Conservation (phyloP, 2,888 invertebrate genomes). For the Dioctria rufipes region DNA sequence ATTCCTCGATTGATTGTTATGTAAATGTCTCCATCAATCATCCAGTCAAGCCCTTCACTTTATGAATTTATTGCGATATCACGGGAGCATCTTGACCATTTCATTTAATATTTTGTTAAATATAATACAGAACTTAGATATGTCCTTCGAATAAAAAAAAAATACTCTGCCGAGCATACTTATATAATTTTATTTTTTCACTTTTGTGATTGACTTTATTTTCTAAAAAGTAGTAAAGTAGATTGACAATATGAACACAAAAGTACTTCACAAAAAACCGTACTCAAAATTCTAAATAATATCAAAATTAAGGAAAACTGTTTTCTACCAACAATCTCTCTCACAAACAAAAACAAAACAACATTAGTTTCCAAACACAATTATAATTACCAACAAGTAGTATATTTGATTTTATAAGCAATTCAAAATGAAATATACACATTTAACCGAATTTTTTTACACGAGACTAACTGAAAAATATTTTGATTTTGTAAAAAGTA, state of each 20-base stretch:
- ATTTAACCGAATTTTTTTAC: slow-evolving; percentile 26
- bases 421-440: slow-evolving; percentile 21
- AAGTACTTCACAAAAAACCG: background rate
- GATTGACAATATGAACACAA: background rate
- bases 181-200: too few species aligned
- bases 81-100: too few species aligned
- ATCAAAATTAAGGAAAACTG: background rate
- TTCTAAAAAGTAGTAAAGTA: too few species aligned
- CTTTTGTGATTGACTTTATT: too few species aligned
- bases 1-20: too few species aligned
- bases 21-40: too few species aligned
- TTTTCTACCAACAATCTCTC: slow-evolving; percentile 1
- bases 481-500: slow-evolving; percentile 47
- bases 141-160: too few species aligned
- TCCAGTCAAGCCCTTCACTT: too few species aligned
- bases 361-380: background rate
- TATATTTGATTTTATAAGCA: slow-evolving; percentile 29
- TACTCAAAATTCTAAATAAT: slow-evolving; percentile 15
- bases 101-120: too few species aligned
- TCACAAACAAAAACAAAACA: background rate
- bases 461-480: slow-evolving; percentile 33
- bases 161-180: too few species aligned
- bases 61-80: too few species aligned
- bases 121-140: too few species aligned
- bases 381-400: background rate